phyloP scores from a whole-genome alignment of 1,140 invertebrate genomes.

The Drosophila bocqueti region DNA sequence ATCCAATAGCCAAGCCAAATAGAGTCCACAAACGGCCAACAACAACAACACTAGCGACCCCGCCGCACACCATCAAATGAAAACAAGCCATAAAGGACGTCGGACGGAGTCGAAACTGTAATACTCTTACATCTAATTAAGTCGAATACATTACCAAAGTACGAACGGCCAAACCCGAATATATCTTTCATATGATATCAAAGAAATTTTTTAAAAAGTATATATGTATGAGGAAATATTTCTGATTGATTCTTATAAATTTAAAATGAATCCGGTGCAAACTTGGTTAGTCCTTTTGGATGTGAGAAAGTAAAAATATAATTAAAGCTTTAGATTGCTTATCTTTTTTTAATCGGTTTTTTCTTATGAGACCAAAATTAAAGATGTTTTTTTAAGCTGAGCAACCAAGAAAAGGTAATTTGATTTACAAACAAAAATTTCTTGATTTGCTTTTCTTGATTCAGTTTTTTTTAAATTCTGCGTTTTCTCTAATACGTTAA shows the following conservation, averaged over 20 bases:
- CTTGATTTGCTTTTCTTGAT: too few species aligned
- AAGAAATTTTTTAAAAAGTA: not conserved
- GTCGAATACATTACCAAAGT: not conserved
- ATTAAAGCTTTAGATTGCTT: not conserved
- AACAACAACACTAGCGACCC: constrained; percentile 19
- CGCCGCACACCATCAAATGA: constrained; percentile 34
- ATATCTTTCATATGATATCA: not conserved
- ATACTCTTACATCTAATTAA: not conserved
- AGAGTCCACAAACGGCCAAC: constrained; percentile 62
- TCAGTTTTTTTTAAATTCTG: not conserved
- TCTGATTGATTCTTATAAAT: not conserved
- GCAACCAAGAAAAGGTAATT: not conserved
- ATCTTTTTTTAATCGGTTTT: not conserved
- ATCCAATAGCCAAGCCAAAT: constrained; percentile 71
- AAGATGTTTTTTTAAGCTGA: not conserved
- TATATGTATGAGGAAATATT: not conserved
- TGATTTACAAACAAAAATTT: not conserved
- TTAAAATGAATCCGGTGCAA: not conserved
- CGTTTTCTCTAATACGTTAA: not conserved
- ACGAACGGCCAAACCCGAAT: not conserved
- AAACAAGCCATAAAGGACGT: constrained; percentile 43
- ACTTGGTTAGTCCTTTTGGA: not conserved
- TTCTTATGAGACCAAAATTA: not conserved
- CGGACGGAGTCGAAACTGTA: not conserved
- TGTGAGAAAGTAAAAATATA: not conserved